phyloP scores from a whole-genome alignment of 2,797 vertebrate genomes.

The Hypotaenidia philippensis region DNA sequence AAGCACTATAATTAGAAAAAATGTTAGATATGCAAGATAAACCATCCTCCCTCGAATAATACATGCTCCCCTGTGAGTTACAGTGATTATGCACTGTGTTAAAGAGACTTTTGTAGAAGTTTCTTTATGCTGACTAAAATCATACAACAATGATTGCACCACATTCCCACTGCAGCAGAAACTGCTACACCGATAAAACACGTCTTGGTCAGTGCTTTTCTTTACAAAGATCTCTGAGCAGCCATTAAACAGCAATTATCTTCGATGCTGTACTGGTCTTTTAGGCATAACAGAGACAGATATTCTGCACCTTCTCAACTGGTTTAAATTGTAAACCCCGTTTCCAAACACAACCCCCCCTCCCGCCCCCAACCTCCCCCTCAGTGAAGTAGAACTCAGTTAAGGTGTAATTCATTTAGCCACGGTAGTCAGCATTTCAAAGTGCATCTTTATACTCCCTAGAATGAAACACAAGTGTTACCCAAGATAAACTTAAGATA shows the following conservation, averaged over 20 bases:
- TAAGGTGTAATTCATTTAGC: neutral
- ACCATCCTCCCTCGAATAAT: neutral
- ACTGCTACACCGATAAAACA: neutral
- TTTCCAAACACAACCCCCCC: neutral
- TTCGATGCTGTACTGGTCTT: neutral
- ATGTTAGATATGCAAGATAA: conserved; percentile 38
- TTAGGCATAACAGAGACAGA: neutral
- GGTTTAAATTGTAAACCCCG: neutral
- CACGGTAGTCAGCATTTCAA: neutral
- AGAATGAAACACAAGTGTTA: neutral
- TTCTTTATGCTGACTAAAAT: neutral
- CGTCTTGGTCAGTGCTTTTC: neutral
- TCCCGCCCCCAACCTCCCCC: too few species aligned
- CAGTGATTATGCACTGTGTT: neutral
- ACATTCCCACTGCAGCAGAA: neutral
- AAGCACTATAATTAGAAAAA: conserved; percentile 17
- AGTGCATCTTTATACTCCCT: neutral
- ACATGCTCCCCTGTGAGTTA: neutral
- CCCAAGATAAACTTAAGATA: neutral
- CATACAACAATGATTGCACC: neutral
- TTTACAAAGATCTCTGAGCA: neutral
- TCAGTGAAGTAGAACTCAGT: neutral
- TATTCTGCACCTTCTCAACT: neutral
- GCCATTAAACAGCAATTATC: conserved; percentile 18
- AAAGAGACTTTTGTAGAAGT: neutral